These are phyloP conservation scores for Apodemia zela DNA, from an alignment of 2,888 invertebrate species.

Conservation along the genomic window DNA sequence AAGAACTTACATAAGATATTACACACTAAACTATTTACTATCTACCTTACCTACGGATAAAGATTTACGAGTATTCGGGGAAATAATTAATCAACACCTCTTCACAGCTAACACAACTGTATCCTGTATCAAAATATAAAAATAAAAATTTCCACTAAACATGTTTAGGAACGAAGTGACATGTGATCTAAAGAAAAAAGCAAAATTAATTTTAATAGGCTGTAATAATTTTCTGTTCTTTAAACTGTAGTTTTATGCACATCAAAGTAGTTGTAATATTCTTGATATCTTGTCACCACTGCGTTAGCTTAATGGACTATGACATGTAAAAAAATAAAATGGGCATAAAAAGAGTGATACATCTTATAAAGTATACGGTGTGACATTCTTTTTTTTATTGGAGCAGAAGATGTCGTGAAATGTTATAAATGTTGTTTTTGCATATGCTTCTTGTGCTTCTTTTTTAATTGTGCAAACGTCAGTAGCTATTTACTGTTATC, in stretches of 20 bases:
- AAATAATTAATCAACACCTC: neutral
- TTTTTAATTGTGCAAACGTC: constrained; percentile 42
- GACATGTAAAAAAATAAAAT: constrained; percentile 22
- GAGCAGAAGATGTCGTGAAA: constrained; percentile 18
- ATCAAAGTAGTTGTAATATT: constrained; percentile 27
- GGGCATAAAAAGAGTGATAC: constrained; percentile 22
- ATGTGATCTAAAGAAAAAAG: constrained; percentile 8
- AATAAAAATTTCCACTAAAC: neutral
- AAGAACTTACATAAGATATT: no score
- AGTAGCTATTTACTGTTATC: constrained; percentile 32
- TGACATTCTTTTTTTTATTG: constrained; percentile 12
- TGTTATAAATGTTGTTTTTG: constrained; percentile 40
- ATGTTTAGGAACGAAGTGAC: neutral
- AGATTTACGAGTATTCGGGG: neutral
- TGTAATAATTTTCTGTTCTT: constrained; percentile 26
- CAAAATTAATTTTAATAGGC: neutral
- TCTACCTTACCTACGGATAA: neutral
- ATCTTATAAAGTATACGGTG: neutral
- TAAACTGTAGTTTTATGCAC: constrained; percentile 28
- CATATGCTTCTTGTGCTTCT: constrained; percentile 57
- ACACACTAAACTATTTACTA: neutral
- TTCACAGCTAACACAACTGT: neutral
- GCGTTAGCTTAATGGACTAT: constrained; percentile 28
- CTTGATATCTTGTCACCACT: constrained; percentile 25
- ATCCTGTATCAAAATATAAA: neutral